phyloP scores from a whole-genome alignment of 2,113 vertebrate genomes.

The Eonycteris spelaea region DNA sequence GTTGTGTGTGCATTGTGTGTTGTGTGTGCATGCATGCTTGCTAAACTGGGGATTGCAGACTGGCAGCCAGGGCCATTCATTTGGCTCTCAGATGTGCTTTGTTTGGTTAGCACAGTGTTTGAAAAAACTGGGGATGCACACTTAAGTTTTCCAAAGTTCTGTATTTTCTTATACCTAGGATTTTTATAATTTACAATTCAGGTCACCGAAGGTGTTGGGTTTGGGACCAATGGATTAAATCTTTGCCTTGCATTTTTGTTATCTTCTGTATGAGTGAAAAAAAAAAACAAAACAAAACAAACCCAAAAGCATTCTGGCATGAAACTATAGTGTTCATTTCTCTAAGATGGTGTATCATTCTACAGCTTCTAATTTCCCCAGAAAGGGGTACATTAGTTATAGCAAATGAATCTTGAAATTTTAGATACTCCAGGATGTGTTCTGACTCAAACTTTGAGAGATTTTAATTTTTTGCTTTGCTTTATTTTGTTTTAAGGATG shows the following conservation, averaged over 20 bases:
- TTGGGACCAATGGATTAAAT: background rate
- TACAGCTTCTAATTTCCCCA: background rate
- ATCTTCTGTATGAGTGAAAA: background rate
- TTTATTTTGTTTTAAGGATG: background rate
- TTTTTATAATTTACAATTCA: background rate
- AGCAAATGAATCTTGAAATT: background rate
- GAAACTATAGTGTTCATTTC: background rate
- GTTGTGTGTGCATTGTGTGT: background rate
- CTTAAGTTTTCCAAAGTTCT: background rate
- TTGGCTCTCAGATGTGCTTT: background rate
- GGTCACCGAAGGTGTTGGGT: background rate
- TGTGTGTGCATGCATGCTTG: accelerated
- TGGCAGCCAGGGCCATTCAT: too few relatives aligned
- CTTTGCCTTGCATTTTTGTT: background rate
- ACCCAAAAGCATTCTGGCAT: background rate
- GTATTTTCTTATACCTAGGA: background rate
- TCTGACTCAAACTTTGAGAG: background rate
- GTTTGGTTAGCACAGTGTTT: background rate
- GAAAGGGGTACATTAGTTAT: background rate
- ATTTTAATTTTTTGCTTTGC: background rate
- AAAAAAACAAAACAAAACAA: background rate
- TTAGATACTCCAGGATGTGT: background rate
- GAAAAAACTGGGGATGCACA: background rate
- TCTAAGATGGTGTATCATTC: background rate
- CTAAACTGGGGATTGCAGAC: background rate